Conservation (phyloP, 2,797 vertebrate genomes). For the Otus scops region DNA sequence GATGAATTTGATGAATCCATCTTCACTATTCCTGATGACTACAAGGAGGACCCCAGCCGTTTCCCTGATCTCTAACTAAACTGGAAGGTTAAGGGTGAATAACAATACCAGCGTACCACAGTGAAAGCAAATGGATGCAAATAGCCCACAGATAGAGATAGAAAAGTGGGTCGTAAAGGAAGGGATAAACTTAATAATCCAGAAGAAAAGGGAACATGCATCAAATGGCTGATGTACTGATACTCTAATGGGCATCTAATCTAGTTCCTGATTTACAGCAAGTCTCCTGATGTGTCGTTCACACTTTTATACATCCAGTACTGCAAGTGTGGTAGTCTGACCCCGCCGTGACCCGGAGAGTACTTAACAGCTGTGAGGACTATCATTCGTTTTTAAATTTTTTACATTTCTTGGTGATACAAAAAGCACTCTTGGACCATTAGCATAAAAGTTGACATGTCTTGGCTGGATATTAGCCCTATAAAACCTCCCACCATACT, state of each 20-base stretch:
- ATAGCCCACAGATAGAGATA: background rate
- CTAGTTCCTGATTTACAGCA: background rate
- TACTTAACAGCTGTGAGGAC: slow-evolving; percentile 70
- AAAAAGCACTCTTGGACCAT: slow-evolving; percentile 69
- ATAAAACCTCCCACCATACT: slow-evolving; percentile 50
- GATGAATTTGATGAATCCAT: slow-evolving; percentile 91
- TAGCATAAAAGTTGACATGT: slow-evolving; percentile 66
- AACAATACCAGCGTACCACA: background rate
- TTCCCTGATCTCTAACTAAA: slow-evolving; percentile 92
- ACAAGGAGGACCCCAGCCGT: slow-evolving; percentile 96
- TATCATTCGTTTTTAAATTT: slow-evolving; percentile 71
- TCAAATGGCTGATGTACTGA: background rate
- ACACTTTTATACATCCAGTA: slow-evolving; percentile 40
- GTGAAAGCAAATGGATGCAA: background rate
- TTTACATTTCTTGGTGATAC: slow-evolving; percentile 70
- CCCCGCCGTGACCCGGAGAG: slow-evolving; percentile 35
- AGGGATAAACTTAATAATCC: slow-evolving; percentile 21
- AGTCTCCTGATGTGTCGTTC: slow-evolving; percentile 52
- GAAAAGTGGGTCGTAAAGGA: background rate
- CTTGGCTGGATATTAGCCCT: slow-evolving; percentile 67
- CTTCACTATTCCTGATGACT: slow-evolving; percentile 94
- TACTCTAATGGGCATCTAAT: background rate
- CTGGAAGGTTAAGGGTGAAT: background rate
- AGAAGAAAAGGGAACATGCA: slow-evolving; percentile 45
- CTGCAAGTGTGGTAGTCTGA: slow-evolving; percentile 40